Conservation (phyloP, 2,113 vertebrate species). For the Paracanthobrama guichenoti region DNA sequence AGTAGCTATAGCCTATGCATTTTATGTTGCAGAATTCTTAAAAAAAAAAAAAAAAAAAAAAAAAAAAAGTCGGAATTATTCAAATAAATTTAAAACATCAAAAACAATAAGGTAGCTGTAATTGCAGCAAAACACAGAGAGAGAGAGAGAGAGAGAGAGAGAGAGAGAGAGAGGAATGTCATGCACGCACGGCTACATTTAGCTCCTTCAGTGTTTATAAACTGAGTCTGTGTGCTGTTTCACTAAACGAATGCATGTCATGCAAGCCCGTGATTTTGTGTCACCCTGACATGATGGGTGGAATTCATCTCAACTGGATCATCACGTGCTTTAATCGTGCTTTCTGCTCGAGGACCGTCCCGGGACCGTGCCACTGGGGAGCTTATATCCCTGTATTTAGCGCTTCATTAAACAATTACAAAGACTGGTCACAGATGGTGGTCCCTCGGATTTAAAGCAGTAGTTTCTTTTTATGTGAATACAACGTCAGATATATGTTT, state of each 20-base stretch:
- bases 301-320: background rate
- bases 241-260: background rate
- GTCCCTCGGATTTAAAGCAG: conserved; percentile 30
- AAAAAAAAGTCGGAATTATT: background rate
- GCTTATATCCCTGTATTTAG: background rate
- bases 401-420: conserved; percentile 58
- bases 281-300: background rate
- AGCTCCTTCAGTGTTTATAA: background rate
- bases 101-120: background rate
- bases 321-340: background rate
- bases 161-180: background rate
- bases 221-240: background rate
- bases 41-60: too few relatives aligned
- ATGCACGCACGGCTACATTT: background rate
- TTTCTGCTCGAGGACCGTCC: conserved; percentile 55
- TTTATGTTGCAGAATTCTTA: background rate
- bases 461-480: conserved; percentile 41
- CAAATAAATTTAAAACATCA: background rate
- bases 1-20: background rate
- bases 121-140: background rate
- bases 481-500: background rate
- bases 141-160: background rate
- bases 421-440: conserved; percentile 62
- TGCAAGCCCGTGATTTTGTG: background rate
- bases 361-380: conserved; percentile 40